These are phyloP conservation scores for Aphidius colemani DNA, from an alignment of 2,888 invertebrate genomes.

Conservation along the genomic window DNA sequence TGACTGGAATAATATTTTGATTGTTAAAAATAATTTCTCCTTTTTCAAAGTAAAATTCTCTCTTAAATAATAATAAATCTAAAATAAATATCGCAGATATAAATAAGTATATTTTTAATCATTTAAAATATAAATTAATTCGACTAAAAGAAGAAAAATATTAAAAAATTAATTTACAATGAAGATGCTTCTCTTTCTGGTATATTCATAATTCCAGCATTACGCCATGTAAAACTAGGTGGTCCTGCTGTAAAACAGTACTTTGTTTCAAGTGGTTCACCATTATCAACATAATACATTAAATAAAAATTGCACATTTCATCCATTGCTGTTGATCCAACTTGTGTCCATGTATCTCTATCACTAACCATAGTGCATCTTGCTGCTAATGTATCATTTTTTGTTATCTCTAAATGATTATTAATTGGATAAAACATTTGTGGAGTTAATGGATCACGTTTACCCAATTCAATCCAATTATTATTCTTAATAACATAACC, in stretches of 20 bases:
- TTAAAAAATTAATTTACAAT: constrained; percentile 52
- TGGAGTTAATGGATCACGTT: constrained; percentile 83
- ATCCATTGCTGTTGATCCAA: constrained; percentile 83
- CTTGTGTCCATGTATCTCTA: constrained; percentile 66
- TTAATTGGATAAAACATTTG: constrained; percentile 94
- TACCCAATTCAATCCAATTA: constrained; percentile 83
- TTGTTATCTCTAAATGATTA: constrained; percentile 64
- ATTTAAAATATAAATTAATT: background rate
- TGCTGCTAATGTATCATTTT: constrained; percentile 82
- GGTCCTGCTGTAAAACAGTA: constrained; percentile 86
- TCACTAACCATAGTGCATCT: constrained; percentile 90
- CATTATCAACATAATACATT: constrained; percentile 87
- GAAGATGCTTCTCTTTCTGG: constrained; percentile 74
- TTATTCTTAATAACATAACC: constrained; percentile 71
- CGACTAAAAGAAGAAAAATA: background rate
- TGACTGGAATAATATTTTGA: too few relatives aligned
- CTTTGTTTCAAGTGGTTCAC: constrained; percentile 74
- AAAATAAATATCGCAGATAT: background rate
- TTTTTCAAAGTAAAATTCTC: background rate
- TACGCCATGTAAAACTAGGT: constrained; percentile 81
- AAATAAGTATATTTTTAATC: background rate
- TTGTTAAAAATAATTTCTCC: background rate
- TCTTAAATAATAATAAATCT: background rate
- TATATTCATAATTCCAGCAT: constrained; percentile 72
- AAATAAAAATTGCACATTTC: constrained; percentile 97